These are phyloP conservation scores for Ptiloglossa arizonensis DNA, from an alignment of 1,140 invertebrate species.

Conservation along the genomic window DNA sequence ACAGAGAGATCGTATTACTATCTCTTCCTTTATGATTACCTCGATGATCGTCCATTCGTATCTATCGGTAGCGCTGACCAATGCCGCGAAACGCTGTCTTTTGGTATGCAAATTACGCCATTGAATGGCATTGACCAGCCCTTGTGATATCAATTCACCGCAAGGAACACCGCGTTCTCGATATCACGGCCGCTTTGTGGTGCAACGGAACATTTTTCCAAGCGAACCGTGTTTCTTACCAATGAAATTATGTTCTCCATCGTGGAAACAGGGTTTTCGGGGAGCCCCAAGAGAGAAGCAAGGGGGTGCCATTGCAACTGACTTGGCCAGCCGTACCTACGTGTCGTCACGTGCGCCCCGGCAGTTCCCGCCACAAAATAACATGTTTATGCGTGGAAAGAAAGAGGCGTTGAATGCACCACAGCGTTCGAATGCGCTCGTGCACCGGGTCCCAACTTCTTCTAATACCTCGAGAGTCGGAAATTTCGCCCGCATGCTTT, in stretches of 20 bases:
- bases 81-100: background rate
- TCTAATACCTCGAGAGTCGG: background rate
- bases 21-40: no score
- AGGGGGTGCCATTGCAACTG: background rate
- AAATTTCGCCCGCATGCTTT: background rate
- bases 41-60: no score
- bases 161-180: no score
- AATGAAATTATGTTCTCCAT: background rate
- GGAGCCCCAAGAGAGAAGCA: background rate
- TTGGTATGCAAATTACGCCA: background rate
- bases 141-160: background rate
- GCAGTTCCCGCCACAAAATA: background rate
- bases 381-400: conserved; percentile 6
- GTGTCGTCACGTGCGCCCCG: conserved; percentile 8
- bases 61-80: background rate
- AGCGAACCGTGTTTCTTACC: background rate
- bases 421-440: background rate
- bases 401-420: background rate
- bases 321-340: background rate
- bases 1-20: no score
- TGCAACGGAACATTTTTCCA: background rate
- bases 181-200: no score
- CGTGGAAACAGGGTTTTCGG: background rate
- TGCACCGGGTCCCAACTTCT: background rate
- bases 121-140: background rate